These are phyloP conservation scores for Gari tellinella DNA, from an alignment of 2,888 invertebrate species.

Conservation along the genomic window DNA sequence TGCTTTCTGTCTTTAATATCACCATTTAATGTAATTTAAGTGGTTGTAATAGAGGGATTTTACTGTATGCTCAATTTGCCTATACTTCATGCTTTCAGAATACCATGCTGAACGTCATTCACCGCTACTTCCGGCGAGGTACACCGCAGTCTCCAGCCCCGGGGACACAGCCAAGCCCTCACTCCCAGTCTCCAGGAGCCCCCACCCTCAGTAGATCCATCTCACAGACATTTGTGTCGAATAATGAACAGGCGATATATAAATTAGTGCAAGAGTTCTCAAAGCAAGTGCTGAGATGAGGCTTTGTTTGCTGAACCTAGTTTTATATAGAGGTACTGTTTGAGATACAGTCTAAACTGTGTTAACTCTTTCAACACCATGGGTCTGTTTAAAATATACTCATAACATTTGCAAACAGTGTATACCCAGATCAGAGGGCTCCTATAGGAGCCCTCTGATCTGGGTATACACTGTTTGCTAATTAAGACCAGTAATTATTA, in stretches of 20 bases:
- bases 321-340: too few species aligned
- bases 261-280: constrained; percentile 80
- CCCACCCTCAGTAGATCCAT: constrained; percentile 65
- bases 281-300: constrained; percentile 76
- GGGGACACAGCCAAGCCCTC: constrained; percentile 42
- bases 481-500: too few species aligned
- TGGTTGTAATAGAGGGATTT: too few species aligned
- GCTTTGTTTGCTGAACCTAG: too few species aligned
- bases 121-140: constrained; percentile 78
- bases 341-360: too few species aligned
- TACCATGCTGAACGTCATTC: constrained; percentile 77
- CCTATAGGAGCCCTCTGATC: too few species aligned
- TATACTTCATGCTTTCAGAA: constrained; percentile 76
- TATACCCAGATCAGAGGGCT: too few species aligned
- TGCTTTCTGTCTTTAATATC: too few species aligned
- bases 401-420: too few species aligned
- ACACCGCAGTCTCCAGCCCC: constrained; percentile 67
- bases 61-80: not conserved
- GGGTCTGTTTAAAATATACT: too few species aligned
- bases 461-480: too few species aligned
- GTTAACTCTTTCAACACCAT: too few species aligned
- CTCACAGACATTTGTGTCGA: constrained; percentile 73
- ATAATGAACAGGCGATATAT: constrained; percentile 78
- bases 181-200: constrained; percentile 51
- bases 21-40: not conserved